Evolutionary conservation across 2,888 invertebrate genomes (phyloP), one percentile per base, ranked within the genome.

Genomic region (Tineola bisselliella): DNA sequence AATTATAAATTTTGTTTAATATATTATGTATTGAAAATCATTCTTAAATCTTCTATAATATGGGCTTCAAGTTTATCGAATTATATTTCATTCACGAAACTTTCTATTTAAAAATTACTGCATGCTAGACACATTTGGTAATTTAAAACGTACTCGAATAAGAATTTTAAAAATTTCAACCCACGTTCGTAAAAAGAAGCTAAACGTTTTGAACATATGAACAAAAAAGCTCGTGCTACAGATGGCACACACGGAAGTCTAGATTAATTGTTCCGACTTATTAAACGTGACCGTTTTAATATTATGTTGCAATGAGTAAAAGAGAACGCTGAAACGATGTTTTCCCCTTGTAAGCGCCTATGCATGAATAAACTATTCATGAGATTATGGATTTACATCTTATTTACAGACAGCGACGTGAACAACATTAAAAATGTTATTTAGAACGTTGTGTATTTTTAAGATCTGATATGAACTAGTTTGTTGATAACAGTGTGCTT

Each of bases 291-390:
- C 25, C 25, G 25, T 25, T 25, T 25, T 25, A 25, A 6, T 25
- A 6, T 25, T 25, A 25, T 25, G 25, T 25, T 25, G 25, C 25
- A 25, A 2, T 25, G 25, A 25, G 25, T 25, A 25, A 25, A 25
- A 25, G 25, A 25, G 4, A 2, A 6, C 25, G 25, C 6, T 25
- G 25, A 25, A 12, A 38, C 10, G 10, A 38, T n/a, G 2, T 38
- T 38, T n/a, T 15, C 15, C 48, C 48, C 8, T n/a, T 48, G 48
- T 13, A 48, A 48, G 48, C 48, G 15, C 48, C 48, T 48, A 48
- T 48, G 48, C 48, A 48, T 48, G 48, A 48, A 48, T 48, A 48
- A 48, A 48, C 48, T 48, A 48, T 48, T 48, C 48, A 48, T 48
- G 48, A 48, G 48, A 48, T 17, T 17, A n/a, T 48, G 15, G 48